These are phyloP conservation scores for Acronicta leporina DNA, from an alignment of 2,888 invertebrate species.

Conservation along the genomic window DNA sequence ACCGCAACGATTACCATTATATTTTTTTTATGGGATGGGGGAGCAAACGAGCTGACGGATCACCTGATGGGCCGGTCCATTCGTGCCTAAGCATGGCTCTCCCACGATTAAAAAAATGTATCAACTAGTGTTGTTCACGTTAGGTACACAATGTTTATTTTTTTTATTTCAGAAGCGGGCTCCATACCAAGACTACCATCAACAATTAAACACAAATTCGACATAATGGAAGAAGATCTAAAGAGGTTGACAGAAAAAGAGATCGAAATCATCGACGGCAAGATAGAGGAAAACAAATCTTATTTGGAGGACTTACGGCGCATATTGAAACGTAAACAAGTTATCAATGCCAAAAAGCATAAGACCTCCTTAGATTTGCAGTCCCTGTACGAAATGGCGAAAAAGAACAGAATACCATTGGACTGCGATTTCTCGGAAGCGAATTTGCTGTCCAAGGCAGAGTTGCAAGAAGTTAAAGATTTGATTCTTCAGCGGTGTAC, in stretches of 20 bases:
- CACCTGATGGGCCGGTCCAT: too few relatives aligned
- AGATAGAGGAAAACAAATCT: constrained; percentile 73
- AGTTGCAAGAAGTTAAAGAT: constrained; percentile 75
- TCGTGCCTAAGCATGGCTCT: too few relatives aligned
- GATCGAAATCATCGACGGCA: constrained; percentile 80
- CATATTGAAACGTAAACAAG: constrained; percentile 70
- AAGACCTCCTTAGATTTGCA: constrained; percentile 70
- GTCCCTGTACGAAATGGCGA: constrained; percentile 77
- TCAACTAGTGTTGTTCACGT: too few relatives aligned
- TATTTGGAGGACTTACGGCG: constrained; percentile 77
- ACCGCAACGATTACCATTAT: too few relatives aligned
- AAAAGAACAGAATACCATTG: constrained; percentile 56
- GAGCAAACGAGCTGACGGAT: too few relatives aligned
- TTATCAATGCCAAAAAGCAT: constrained; percentile 59
- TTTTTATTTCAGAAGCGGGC: constrained; percentile 42
- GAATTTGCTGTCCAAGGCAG: constrained; percentile 71
- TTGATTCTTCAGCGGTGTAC: constrained; percentile 71
- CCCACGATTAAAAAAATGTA: too few relatives aligned
- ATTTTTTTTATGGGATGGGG: too few relatives aligned
- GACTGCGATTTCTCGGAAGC: constrained; percentile 63
- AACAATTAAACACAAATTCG: constrained; percentile 66
- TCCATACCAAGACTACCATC: constrained; percentile 57
- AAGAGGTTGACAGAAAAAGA: constrained; percentile 72
- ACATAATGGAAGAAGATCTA: constrained; percentile 68
- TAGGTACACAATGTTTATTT: not conserved